Evolutionary conservation across 2,888 invertebrate species (phyloP).

Genomic region (Dexiosoma caninum): DNA sequence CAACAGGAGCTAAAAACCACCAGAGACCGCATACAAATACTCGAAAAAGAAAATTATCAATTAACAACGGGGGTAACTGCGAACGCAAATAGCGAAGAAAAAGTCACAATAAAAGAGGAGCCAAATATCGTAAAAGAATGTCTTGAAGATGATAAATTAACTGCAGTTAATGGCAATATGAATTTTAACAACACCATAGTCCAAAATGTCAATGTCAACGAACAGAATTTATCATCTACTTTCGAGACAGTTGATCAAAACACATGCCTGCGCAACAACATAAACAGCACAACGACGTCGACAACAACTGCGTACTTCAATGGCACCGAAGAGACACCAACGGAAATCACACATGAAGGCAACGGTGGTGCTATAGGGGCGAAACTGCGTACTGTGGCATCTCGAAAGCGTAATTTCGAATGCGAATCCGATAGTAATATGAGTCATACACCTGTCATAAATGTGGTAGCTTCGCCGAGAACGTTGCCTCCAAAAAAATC

Average conservation of each 20-base stretch:
- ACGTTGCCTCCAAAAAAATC: slow-evolving; percentile 74
- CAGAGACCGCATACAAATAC: slow-evolving; percentile 82
- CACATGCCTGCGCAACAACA: slow-evolving; percentile 65
- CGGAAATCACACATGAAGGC: slow-evolving; percentile 57
- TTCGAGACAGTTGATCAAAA: slow-evolving; percentile 73
- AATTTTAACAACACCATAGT: slow-evolving; percentile 40
- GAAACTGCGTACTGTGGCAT: slow-evolving; percentile 66
- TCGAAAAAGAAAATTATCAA: slow-evolving; percentile 81
- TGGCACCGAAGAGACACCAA: slow-evolving; percentile 62
- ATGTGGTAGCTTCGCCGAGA: slow-evolving; percentile 69
- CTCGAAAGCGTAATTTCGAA: slow-evolving; percentile 76
- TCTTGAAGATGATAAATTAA: slow-evolving; percentile 35
- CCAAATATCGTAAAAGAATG: neutral
- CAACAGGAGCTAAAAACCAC: slow-evolving; percentile 94
- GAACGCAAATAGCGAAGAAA: slow-evolving; percentile 21
- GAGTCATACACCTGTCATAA: slow-evolving; percentile 3
- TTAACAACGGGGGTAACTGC: slow-evolving; percentile 69
- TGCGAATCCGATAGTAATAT: slow-evolving; percentile 47
- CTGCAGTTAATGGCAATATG: slow-evolving; percentile 64
- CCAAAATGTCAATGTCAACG: slow-evolving; percentile 61
- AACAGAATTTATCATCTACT: slow-evolving; percentile 32
- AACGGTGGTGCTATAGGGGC: slow-evolving; percentile 58
- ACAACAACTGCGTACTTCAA: slow-evolving; percentile 61
- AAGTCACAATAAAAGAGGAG: slow-evolving; percentile 32
- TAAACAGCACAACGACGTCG: slow-evolving; percentile 38